Conservation (phyloP, 2,797 vertebrate genomes). For the Megaceryle alcyon region DNA sequence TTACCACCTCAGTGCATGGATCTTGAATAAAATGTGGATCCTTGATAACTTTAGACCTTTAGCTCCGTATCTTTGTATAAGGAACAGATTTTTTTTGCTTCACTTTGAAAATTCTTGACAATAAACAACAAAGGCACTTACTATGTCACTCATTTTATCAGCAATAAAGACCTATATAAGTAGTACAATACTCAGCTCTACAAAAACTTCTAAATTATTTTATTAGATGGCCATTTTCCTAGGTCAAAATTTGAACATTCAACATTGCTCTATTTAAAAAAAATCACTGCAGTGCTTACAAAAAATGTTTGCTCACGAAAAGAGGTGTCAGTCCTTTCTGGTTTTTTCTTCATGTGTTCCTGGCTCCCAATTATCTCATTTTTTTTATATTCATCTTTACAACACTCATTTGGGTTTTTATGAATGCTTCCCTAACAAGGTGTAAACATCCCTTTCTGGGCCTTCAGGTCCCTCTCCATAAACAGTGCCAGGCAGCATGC, state of each 20-base stretch:
- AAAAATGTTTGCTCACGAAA: background rate
- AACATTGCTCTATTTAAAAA: background rate
- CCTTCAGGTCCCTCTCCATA: background rate
- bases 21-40: background rate
- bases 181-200: background rate
- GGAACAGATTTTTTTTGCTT: background rate
- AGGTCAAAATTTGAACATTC: background rate
- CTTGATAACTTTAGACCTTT: background rate
- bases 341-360: background rate
- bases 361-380: background rate
- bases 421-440: background rate
- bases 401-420: background rate
- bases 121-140: background rate
- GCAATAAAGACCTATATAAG: background rate
- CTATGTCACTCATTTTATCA: background rate
- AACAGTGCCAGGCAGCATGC: background rate
- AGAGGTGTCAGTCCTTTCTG: background rate
- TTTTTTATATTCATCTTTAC: background rate
- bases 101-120: background rate
- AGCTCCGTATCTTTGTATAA: background rate
- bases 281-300: background rate
- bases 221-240: background rate
- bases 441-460: background rate
- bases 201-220: background rate
- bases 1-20: background rate